These are phyloP conservation scores for Cyphomyrus discorhynchus DNA, from an alignment of 2,113 vertebrate species.

Conservation along the genomic window DNA sequence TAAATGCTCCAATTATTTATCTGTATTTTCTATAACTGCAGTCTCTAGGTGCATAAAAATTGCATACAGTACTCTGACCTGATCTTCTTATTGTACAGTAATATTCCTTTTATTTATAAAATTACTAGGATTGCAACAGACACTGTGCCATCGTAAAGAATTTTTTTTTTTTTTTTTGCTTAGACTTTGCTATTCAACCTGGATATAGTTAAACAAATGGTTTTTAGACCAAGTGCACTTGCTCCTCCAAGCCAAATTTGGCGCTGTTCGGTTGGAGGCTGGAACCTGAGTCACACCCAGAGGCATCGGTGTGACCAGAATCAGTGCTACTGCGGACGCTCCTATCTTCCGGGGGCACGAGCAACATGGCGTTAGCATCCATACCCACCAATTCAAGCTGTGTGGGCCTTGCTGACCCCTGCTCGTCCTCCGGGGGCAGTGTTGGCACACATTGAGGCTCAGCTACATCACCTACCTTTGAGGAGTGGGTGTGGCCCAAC, in stretches of 20 bases:
- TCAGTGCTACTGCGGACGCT: constrained; percentile 40
- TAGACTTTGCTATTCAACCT: neutral
- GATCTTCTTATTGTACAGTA: neutral
- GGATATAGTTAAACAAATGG: neutral
- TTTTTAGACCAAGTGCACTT: constrained; percentile 80
- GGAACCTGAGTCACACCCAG: constrained; percentile 65
- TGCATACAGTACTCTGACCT: constrained; percentile 8
- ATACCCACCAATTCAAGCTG: constrained; percentile 65
- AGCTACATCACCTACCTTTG: neutral
- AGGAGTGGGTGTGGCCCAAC: constrained; percentile 68
- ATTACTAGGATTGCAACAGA: neutral
- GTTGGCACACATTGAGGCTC: constrained; percentile 39
- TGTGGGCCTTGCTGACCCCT: constrained; percentile 51
- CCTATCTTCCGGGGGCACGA: constrained; percentile 49
- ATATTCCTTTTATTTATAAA: neutral
- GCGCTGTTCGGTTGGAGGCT: constrained; percentile 66
- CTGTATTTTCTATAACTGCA: neutral
- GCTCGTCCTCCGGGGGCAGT: constrained; percentile 59
- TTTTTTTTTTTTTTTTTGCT: constrained; percentile 1
- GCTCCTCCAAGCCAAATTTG: constrained; percentile 85
- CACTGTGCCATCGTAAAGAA: neutral
- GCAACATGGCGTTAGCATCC: constrained; percentile 43
- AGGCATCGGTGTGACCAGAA: constrained; percentile 48
- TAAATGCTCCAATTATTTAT: neutral
- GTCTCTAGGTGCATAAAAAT: neutral